phyloP scores from a whole-genome alignment of 92 coral and sea anemone species.

The Porites rus region DNA sequence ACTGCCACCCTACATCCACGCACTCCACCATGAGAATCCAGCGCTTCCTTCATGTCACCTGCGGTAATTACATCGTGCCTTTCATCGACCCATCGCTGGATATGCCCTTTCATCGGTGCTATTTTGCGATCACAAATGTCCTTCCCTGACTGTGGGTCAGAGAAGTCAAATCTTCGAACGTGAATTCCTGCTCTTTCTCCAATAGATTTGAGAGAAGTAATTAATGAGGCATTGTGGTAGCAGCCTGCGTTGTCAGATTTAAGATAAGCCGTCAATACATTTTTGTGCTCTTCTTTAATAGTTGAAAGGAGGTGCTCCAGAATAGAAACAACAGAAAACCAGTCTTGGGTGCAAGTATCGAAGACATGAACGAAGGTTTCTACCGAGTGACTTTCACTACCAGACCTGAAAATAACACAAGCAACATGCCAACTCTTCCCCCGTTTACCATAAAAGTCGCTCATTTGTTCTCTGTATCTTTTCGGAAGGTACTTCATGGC shows the following conservation, averaged over 20 bases:
- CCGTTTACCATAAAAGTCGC: conserved; percentile 53
- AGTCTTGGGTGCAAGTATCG: conserved; percentile 19
- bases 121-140: conserved; percentile 67
- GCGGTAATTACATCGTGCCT: conserved; percentile 59
- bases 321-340: conserved; percentile 54
- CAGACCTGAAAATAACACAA: conserved; percentile 23
- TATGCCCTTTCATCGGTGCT: conserved; percentile 75
- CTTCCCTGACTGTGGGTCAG: conserved; percentile 68
- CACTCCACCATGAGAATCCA: conserved; percentile 59
- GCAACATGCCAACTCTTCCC: conserved; percentile 55
- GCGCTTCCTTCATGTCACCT: conserved; percentile 61
- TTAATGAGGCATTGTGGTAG: conserved; percentile 57
- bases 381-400: conserved; percentile 12
- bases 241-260: conserved; percentile 75
- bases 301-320: conserved; percentile 53
- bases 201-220: conserved; percentile 44
- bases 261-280: conserved; percentile 23
- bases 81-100: conserved; percentile 63
- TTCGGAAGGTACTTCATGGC: conserved; percentile 45
- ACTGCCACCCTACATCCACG: conserved; percentile 59
- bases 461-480: conserved; percentile 56
- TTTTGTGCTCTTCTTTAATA: conserved; percentile 41
- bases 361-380: conserved; percentile 33
- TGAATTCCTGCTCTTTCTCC: conserved; percentile 51
- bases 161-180: conserved; percentile 53